Conservation (phyloP, 92 coral and sea anemone species). For the Umimayanthus kanabou region DNA sequence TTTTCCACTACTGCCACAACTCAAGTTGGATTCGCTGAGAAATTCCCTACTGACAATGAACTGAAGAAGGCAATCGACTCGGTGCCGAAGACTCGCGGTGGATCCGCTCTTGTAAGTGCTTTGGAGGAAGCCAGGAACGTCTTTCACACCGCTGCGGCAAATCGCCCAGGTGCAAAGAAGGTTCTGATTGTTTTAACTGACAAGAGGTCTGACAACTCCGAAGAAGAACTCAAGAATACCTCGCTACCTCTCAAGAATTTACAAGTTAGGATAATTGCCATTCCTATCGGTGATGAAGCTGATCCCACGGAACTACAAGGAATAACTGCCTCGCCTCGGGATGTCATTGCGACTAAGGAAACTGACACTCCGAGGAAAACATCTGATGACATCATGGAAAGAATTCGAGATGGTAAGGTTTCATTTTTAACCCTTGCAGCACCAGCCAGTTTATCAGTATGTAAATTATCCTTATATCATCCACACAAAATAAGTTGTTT, state of each 20-base stretch:
- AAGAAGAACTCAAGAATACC: slow-evolving; percentile 63
- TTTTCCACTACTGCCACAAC: slow-evolving; percentile 57
- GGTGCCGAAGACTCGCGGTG: slow-evolving; percentile 58
- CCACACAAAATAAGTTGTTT: too few relatives aligned
- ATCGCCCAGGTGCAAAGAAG: slow-evolving; percentile 85
- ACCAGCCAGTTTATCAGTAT: too few relatives aligned
- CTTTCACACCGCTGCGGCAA: slow-evolving; percentile 62
- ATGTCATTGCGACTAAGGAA: slow-evolving; percentile 53
- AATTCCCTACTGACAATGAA: slow-evolving; percentile 56
- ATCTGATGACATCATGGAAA: slow-evolving; percentile 58
- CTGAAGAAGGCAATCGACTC: slow-evolving; percentile 55
- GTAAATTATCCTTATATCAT: too few relatives aligned
- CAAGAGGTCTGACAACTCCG: slow-evolving; percentile 64
- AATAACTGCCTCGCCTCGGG: slow-evolving; percentile 61
- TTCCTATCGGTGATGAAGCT: slow-evolving; percentile 65
- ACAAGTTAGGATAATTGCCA: slow-evolving; percentile 65
- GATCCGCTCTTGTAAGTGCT: slow-evolving; percentile 64
- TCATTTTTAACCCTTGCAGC: too few relatives aligned
- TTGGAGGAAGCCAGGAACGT: slow-evolving; percentile 59
- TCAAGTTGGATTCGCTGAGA: slow-evolving; percentile 64
- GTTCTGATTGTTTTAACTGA: slow-evolving; percentile 80
- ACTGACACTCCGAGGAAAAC: slow-evolving; percentile 51
- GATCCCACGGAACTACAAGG: slow-evolving; percentile 64
- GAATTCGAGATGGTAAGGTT: slow-evolving; percentile 65
- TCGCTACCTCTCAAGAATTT: slow-evolving; percentile 62